These are phyloP conservation scores for Propsilocerus akamusi DNA, from an alignment of 1,140 invertebrate genomes.

Conservation along the genomic window DNA sequence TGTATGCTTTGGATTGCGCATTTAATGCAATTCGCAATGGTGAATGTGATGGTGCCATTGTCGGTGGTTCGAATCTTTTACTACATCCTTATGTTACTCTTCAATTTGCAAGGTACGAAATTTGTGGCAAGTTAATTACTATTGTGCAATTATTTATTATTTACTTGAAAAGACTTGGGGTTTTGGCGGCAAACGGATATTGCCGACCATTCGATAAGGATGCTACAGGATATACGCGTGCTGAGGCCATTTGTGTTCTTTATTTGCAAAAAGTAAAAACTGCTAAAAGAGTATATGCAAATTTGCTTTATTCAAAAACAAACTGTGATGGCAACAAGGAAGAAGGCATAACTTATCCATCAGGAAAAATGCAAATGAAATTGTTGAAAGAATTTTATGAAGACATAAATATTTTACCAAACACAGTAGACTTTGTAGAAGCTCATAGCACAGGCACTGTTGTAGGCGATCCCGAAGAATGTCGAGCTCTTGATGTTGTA, in stretches of 20 bases:
- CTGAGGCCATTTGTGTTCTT: constrained; percentile 55
- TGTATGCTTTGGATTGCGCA: constrained; percentile 69
- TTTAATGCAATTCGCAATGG: constrained; percentile 54
- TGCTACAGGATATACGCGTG: constrained; percentile 56
- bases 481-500: constrained; percentile 64
- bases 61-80: constrained; percentile 65
- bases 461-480: constrained; percentile 75
- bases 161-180: constrained; percentile 41
- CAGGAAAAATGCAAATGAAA: constrained; percentile 57
- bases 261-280: constrained; percentile 65
- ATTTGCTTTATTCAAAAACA: constrained; percentile 29
- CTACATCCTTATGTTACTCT: constrained; percentile 73
- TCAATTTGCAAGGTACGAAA: constrained; percentile 47
- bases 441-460: constrained; percentile 75
- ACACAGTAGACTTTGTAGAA: constrained; percentile 61
- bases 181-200: constrained; percentile 64
- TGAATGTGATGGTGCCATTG: constrained; percentile 70
- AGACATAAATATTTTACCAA: constrained; percentile 60
- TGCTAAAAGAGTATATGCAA: constrained; percentile 58
- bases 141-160: not conserved
- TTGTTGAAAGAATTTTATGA: constrained; percentile 70
- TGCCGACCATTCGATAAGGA: constrained; percentile 81
- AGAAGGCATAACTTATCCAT: constrained; percentile 82
- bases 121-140: not conserved
- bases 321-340: constrained; percentile 83